Conservation (phyloP, 2,888 invertebrate genomes). For the Parapristionchus giblindavisi region DNA sequence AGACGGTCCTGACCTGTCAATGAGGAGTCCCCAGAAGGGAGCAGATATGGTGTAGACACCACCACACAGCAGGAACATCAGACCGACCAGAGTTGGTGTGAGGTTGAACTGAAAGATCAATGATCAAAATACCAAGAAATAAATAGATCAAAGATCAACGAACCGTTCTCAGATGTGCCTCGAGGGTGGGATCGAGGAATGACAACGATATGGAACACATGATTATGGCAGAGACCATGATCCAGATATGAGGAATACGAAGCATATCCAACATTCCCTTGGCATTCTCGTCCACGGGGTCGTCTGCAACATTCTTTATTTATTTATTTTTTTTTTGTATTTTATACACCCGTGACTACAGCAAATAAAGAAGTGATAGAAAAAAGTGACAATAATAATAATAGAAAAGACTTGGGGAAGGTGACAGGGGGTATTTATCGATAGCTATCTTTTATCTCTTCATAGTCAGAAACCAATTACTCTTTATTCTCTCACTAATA, state of each 20-base stretch:
- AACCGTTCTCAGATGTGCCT: slow-evolving; percentile 79
- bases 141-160: slow-evolving; percentile 9
- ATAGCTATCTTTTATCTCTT: no score
- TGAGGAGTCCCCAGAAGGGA: slow-evolving; percentile 66
- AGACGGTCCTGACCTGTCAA: slow-evolving; percentile 51
- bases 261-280: slow-evolving; percentile 67
- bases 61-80: slow-evolving; percentile 68
- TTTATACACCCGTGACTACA: not conserved
- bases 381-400: no score
- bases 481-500: no score
- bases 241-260: slow-evolving; percentile 63
- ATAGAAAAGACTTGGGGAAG: no score
- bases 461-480: no score
- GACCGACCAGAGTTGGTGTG: slow-evolving; percentile 65
- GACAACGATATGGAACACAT: slow-evolving; percentile 69
- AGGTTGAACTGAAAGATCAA: slow-evolving; percentile 62
- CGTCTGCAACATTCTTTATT: slow-evolving; percentile 41
- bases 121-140: not conserved
- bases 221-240: slow-evolving; percentile 52
- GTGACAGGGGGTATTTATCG: no score
- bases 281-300: slow-evolving; percentile 39
- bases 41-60: slow-evolving; percentile 67
- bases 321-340: not conserved
- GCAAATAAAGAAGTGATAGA: no score
- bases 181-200: slow-evolving; percentile 87